Conservation (phyloP, 2,113 vertebrate species). For the Lamprotornis superbus region DNA sequence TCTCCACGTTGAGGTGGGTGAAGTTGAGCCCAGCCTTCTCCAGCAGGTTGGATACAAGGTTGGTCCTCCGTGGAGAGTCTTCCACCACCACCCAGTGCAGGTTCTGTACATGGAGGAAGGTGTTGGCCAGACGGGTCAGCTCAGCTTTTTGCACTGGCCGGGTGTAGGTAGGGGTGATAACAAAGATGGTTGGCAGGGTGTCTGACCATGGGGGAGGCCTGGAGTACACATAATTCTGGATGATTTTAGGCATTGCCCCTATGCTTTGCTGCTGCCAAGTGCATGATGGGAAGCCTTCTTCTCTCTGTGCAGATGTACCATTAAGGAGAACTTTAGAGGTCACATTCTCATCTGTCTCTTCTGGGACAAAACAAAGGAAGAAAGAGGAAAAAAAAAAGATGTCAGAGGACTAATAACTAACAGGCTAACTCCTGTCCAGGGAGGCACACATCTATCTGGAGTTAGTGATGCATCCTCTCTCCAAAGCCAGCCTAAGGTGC, state of each 20-base stretch:
- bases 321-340: slow-evolving; percentile 65
- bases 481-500: background rate
- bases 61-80: slow-evolving; percentile 80
- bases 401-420: background rate
- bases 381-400: background rate
- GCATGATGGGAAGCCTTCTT: slow-evolving; percentile 62
- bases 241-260: slow-evolving; percentile 28
- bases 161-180: slow-evolving; percentile 87
- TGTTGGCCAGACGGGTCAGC: slow-evolving; percentile 89
- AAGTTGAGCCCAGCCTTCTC: slow-evolving; percentile 85
- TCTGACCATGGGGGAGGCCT: slow-evolving; percentile 81
- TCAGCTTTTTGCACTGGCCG: slow-evolving; percentile 94
- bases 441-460: background rate
- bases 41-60: slow-evolving; percentile 82
- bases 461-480: background rate
- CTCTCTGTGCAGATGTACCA: slow-evolving; percentile 50
- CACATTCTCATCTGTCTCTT: slow-evolving; percentile 71
- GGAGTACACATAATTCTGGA: slow-evolving; percentile 75
- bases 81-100: slow-evolving; percentile 95
- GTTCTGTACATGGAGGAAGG: slow-evolving; percentile 88
- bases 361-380: slow-evolving; percentile 13
- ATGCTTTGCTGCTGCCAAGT: slow-evolving; percentile 47
- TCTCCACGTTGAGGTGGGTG: slow-evolving; percentile 89
- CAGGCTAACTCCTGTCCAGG: background rate
- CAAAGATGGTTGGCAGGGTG: slow-evolving; percentile 78